Evolutionary conservation across 2,888 invertebrate genomes (phyloP).

Genomic region (Urechis unicinctus): DNA sequence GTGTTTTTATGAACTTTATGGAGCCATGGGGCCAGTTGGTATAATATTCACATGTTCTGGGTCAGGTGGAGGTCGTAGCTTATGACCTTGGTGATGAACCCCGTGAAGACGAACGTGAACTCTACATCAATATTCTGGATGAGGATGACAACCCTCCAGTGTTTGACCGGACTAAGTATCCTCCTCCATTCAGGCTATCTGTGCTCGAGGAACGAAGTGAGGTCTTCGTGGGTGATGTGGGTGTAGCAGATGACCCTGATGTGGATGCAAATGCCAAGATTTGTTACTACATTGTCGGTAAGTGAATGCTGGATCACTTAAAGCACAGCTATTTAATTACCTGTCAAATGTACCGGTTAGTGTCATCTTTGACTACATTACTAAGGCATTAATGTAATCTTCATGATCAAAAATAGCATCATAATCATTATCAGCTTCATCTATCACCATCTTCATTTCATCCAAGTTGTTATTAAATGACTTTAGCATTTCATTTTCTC

Average conservation of each 20-base stretch:
- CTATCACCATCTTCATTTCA: too few relatives aligned
- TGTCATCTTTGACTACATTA: neutral
- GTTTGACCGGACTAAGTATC: slow-evolving; percentile 25
- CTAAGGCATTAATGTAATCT: too few relatives aligned
- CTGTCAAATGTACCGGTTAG: neutral
- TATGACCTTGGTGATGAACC: slow-evolving; percentile 72
- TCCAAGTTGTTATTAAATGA: too few relatives aligned
- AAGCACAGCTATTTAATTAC: neutral
- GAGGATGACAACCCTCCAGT: slow-evolving; percentile 41
- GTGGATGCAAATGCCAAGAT: slow-evolving; percentile 70
- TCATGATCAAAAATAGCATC: too few relatives aligned
- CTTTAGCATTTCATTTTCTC: too few relatives aligned
- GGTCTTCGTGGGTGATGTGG: slow-evolving; percentile 24
- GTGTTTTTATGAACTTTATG: too few relatives aligned
- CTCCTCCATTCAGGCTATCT: slow-evolving; percentile 23
- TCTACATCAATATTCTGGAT: slow-evolving; percentile 56
- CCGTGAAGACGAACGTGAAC: slow-evolving; percentile 66
- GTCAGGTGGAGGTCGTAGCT: slow-evolving; percentile 60
- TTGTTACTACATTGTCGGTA: slow-evolving; percentile 84
- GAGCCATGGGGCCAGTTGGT: too few relatives aligned
- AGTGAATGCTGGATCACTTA: too few relatives aligned
- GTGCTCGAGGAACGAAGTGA: slow-evolving; percentile 26
- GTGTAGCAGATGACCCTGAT: slow-evolving; percentile 64
- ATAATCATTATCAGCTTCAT: too few relatives aligned
- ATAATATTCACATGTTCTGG: neutral